Percentiles rank a stretch among this genome's conserved stretches.
Conservation (phyloP, 2,888 invertebrate genomes). For the Periphyllus acericola region DNA sequence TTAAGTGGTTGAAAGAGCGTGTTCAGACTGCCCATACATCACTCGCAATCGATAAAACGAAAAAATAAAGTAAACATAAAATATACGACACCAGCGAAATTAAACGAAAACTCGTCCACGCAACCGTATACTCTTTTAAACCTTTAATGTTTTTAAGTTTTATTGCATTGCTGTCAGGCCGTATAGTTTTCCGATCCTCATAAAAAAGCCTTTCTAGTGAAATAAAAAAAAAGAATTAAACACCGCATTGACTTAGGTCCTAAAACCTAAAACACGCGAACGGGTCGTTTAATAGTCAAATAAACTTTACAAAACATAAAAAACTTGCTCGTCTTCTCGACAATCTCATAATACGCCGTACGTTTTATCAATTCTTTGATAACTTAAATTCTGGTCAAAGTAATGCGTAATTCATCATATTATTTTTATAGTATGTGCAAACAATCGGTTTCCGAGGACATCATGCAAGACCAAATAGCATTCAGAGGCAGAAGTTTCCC, state of each 20-base stretch:
- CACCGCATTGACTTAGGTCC: not conserved
- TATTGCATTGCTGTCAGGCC: not conserved
- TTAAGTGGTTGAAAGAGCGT: too few species aligned
- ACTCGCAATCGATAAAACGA: too few species aligned
- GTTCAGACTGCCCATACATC: too few species aligned
- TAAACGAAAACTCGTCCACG: not conserved
- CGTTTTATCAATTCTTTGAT: not conserved
- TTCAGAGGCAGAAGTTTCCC: conserved; percentile 84
- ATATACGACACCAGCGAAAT: not conserved
- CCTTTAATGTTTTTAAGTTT: not conserved
- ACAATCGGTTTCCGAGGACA: conserved; percentile 69
- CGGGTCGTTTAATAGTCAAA: not conserved
- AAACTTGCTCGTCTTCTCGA: not conserved
- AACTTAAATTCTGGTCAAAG: not conserved
- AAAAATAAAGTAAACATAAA: too few species aligned
- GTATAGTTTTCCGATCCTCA: not conserved
- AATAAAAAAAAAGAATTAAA: not conserved
- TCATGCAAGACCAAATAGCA: conserved; percentile 90
- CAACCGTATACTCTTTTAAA: not conserved
- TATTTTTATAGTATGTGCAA: conserved; percentile 20
- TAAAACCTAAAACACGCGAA: not conserved
- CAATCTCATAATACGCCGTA: not conserved
- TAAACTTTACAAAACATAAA: not conserved
- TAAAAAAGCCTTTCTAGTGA: not conserved
- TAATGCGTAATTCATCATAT: not conserved